These are phyloP conservation scores for Iselma pallidipennis DNA, from an alignment of 2,888 invertebrate species.

Conservation along the genomic window DNA sequence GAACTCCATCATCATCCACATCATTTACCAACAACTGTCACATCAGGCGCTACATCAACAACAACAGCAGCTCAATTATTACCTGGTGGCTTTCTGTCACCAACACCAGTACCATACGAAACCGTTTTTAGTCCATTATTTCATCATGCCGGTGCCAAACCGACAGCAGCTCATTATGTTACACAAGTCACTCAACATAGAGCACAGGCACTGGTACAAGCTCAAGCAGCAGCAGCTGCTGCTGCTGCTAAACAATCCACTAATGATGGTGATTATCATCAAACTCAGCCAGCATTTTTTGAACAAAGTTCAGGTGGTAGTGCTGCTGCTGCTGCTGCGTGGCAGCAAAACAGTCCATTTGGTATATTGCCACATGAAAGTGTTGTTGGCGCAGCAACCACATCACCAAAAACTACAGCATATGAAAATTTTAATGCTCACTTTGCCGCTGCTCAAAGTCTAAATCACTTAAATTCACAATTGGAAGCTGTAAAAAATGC, in stretches of 20 bases:
- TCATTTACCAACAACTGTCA: slow-evolving; percentile 64
- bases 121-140: slow-evolving; percentile 81
- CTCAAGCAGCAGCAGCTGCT: slow-evolving; percentile 40
- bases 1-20: slow-evolving; percentile 71
- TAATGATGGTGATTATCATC: slow-evolving; percentile 57
- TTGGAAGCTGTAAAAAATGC: slow-evolving; percentile 60
- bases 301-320: slow-evolving; percentile 61
- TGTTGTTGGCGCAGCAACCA: slow-evolving; percentile 63
- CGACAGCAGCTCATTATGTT: slow-evolving; percentile 57
- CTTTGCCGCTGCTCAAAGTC: slow-evolving; percentile 68
- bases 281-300: slow-evolving; percentile 68
- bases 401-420: slow-evolving; percentile 53
- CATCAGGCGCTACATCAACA: slow-evolving; percentile 60
- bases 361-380: slow-evolving; percentile 79
- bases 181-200: slow-evolving; percentile 67
- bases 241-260: slow-evolving; percentile 46
- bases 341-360: slow-evolving; percentile 80
- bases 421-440: slow-evolving; percentile 75
- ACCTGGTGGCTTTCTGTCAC: slow-evolving; percentile 74
- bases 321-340: slow-evolving; percentile 63
- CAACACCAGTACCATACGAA: slow-evolving; percentile 78
- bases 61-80: slow-evolving; percentile 70
- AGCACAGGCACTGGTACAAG: slow-evolving; percentile 61
- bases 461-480: slow-evolving; percentile 69
- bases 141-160: slow-evolving; percentile 69